Evolutionary conservation across 1,140 invertebrate genomes (phyloP), one percentile per base, ranked within the genome.

Genomic region (Bombus waltoni): DNA sequence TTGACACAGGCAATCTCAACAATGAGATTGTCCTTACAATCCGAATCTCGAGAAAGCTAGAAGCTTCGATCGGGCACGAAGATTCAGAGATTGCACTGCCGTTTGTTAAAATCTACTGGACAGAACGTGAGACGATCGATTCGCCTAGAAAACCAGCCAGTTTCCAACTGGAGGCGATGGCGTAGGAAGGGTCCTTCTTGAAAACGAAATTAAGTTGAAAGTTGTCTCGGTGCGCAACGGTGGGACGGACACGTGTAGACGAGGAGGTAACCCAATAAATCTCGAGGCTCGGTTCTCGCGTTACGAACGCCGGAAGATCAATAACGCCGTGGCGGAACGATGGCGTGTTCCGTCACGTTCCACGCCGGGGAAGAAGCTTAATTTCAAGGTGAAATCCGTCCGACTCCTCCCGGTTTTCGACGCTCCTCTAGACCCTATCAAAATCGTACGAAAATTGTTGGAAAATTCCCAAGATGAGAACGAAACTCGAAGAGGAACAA

Each of bases 181-280:
- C 1, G 59, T 28, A 18, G 71, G 13, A 75, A 82, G 80, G 57
- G 62, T n/a, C 15, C 66, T 66, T 71, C 6, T 40, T 59, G 75
- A 47, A 59, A 78, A 84, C 42, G 82, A 79, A 84, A 84, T 84
- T 84, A 84, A 79, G 66, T 15, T 42, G 44, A 62, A 81, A 76
- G 25, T 83, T 83, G 59, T n/a, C 25, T 28, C 57, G 25, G 57
- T 28, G 25, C 57, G 57, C 22, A n/a, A 25, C 28, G 25, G 15
- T 13, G 44, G 22, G n/a, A 32, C 38, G 59, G 79, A 75, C 84
- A 86, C 84, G 79, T 82, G 79, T 86, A 53, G 38, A 71, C 28
- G 25, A 78, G 47, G 28, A 81, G 68, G 72, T 81, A 86, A 86
- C 72, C 72, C 74, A 82, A 86, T 86, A 82, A 82, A 86, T 86